Conservation (phyloP, 2,888 invertebrate genomes). For the Aphidius colemani region DNA sequence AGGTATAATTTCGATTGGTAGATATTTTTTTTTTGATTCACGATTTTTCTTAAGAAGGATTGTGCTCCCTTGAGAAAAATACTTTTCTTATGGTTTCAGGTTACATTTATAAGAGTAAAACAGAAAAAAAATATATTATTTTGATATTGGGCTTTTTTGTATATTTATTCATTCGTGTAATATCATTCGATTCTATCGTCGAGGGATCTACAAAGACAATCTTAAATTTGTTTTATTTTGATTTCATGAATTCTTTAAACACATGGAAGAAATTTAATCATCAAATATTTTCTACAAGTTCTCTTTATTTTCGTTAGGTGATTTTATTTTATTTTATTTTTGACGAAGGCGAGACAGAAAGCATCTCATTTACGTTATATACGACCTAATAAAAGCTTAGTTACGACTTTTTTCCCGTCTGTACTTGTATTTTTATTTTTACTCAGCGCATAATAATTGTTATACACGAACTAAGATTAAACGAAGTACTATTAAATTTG, state of each 20-base stretch:
- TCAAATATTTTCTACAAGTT: neutral
- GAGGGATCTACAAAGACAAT: slow-evolving; percentile 16
- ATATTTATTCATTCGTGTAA: slow-evolving; percentile 25
- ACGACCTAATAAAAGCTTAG: slow-evolving; percentile 58
- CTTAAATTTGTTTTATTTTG: slow-evolving; percentile 7
- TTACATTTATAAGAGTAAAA: slow-evolving; percentile 14
- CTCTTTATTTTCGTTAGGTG: too few relatives aligned
- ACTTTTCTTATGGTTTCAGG: slow-evolving; percentile 37
- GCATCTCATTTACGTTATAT: slow-evolving; percentile 52
- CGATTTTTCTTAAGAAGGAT: slow-evolving; percentile 22
- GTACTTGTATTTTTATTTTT: slow-evolving; percentile 26
- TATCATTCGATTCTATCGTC: slow-evolving; percentile 33
- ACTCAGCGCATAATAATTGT: slow-evolving; percentile 30
- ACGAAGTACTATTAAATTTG: too few relatives aligned
- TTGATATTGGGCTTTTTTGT: slow-evolving; percentile 2
- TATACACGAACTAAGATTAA: slow-evolving; percentile 6
- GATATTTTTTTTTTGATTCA: slow-evolving; percentile 5
- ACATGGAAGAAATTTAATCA: neutral
- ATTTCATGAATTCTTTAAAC: neutral
- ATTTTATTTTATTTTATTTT: slow-evolving; percentile 40
- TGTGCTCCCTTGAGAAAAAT: neutral
- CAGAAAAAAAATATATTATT: neutral
- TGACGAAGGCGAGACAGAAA: slow-evolving; percentile 56
- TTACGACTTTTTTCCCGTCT: slow-evolving; percentile 45
- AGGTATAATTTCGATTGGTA: too few relatives aligned